Evolutionary conservation across 2,113 vertebrate genomes (phyloP).

Genomic region (Misgurnus mizolepis): DNA sequence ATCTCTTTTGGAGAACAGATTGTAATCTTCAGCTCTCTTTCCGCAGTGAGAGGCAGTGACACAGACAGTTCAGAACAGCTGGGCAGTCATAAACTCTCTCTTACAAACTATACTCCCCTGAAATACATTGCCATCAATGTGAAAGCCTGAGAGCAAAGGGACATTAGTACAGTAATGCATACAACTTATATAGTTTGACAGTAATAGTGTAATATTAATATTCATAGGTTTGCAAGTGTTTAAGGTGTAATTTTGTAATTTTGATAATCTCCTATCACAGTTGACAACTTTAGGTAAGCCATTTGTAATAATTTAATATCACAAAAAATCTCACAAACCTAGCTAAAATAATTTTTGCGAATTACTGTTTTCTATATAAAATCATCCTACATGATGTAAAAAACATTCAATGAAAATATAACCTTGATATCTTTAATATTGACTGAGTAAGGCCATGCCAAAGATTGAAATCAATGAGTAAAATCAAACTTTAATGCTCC

Average conservation of each 20-base stretch:
- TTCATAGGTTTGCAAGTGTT: neutral
- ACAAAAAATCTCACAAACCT: too few relatives aligned
- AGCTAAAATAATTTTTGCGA: too few relatives aligned
- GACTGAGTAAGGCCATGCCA: too few relatives aligned
- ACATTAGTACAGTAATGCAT: neutral
- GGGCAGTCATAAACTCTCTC: neutral
- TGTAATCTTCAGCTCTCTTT: neutral
- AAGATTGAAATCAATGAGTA: too few relatives aligned
- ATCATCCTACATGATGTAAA: too few relatives aligned
- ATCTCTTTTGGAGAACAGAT: constrained; percentile 4
- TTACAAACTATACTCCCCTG: neutral
- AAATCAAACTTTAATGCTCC: too few relatives aligned
- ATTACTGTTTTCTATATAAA: too few relatives aligned
- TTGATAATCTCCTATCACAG: too few relatives aligned
- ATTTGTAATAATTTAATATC: too few relatives aligned
- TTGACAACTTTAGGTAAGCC: too few relatives aligned
- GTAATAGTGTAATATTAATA: constrained; percentile 1
- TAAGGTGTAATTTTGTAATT: neutral
- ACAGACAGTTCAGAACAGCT: constrained; percentile 1
- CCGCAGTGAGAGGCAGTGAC: neutral
- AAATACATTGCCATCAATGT: constrained; percentile 3
- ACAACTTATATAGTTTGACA: neutral
- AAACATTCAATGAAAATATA: too few relatives aligned
- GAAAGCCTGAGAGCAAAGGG: neutral
- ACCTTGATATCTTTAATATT: too few relatives aligned